phyloP scores from a whole-genome alignment of 2,888 invertebrate species.

The Agrotis puta region DNA sequence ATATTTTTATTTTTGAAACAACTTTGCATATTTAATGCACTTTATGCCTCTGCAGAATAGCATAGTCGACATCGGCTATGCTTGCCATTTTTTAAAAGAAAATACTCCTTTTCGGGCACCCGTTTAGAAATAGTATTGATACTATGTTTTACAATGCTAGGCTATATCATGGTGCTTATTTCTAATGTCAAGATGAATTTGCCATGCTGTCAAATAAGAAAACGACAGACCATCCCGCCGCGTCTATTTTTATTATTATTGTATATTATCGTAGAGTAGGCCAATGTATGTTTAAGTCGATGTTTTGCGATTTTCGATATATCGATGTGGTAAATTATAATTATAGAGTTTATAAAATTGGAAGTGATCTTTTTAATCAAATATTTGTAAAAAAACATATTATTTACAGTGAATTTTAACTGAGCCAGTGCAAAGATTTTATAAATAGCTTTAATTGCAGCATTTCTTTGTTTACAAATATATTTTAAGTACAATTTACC shows the following conservation, averaged over 20 bases:
- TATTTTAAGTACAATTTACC: constrained; percentile 35
- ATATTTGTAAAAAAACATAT: constrained; percentile 31
- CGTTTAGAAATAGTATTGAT: not conserved
- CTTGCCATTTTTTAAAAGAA: too few species aligned
- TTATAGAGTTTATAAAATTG: constrained; percentile 15
- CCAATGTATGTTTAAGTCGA: constrained; percentile 46
- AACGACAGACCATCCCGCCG: constrained; percentile 23
- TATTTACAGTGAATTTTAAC: constrained; percentile 4
- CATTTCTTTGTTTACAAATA: constrained; percentile 55
- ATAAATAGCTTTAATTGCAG: constrained; percentile 61
- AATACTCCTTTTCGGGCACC: too few species aligned
- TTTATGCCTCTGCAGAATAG: not conserved
- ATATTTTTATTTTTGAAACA: not conserved
- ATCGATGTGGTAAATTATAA: constrained; percentile 40
- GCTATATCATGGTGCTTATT: not conserved
- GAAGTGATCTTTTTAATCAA: constrained; percentile 43
- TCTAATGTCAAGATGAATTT: not conserved
- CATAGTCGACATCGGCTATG: too few species aligned
- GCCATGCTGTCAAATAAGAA: not conserved
- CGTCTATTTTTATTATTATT: constrained; percentile 49
- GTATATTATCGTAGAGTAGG: constrained; percentile 59
- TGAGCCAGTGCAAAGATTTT: constrained; percentile 49
- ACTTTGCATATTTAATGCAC: not conserved
- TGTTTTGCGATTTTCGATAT: constrained; percentile 51
- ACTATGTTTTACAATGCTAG: not conserved